Evolutionary conservation across 2,113 vertebrate species (phyloP).

Genomic region (Oplegnathus fasciatus): DNA sequence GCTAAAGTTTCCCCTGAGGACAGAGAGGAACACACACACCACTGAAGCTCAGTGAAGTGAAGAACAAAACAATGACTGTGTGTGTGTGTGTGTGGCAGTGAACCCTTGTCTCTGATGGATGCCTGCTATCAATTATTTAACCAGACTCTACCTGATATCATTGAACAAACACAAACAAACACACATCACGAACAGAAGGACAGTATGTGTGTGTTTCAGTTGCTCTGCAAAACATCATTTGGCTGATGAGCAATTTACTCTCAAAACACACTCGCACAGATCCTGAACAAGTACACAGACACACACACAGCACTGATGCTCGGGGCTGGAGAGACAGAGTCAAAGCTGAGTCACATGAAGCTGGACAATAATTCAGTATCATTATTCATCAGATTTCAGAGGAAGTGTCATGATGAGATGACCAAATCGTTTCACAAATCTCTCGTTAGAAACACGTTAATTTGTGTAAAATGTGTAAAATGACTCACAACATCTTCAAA

Average conservation of each 20-base stretch:
- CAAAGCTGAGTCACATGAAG: background rate
- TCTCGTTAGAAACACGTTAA: too few relatives aligned
- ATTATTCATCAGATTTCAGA: background rate
- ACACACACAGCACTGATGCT: background rate
- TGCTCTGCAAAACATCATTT: slow-evolving; percentile 6
- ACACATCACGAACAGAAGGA: background rate
- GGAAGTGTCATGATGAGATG: background rate
- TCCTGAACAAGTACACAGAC: too few relatives aligned
- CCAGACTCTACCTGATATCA: slow-evolving; percentile 39
- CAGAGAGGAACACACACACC: background rate
- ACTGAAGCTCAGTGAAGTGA: too few relatives aligned
- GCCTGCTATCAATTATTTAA: slow-evolving; percentile 57
- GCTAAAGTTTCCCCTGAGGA: background rate
- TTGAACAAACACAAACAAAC: slow-evolving; percentile 30
- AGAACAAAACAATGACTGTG: background rate
- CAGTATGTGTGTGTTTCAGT: background rate
- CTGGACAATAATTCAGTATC: background rate
- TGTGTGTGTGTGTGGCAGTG: background rate
- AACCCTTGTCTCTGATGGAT: background rate
- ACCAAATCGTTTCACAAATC: too few relatives aligned
- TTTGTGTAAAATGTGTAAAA: too few relatives aligned
- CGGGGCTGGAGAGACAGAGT: background rate
- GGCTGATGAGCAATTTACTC: background rate
- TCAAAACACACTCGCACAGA: background rate
- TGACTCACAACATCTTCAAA: too few relatives aligned